phyloP scores from a whole-genome alignment of 2,113 vertebrate species.

The Zeus faber region DNA sequence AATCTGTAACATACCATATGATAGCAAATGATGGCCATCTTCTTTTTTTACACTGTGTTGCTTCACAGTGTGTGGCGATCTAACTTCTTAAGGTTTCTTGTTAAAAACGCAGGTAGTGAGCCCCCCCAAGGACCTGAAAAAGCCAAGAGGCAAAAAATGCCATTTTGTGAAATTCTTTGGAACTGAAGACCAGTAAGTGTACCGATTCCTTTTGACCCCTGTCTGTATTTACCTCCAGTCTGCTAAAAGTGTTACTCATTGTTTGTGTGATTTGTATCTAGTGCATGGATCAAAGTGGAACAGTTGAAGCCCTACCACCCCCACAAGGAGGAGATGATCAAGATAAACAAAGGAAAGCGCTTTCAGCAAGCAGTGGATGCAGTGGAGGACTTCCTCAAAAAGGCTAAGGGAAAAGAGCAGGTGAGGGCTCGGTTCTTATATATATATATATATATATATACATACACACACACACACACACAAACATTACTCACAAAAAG shows the following conservation, averaged over 20 bases:
- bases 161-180: constrained; percentile 99
- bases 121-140: constrained; percentile 97
- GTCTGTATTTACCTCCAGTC: too few species aligned
- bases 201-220: too few species aligned
- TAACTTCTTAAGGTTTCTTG: too few species aligned
- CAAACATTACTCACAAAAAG: too few species aligned
- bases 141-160: constrained; percentile 96
- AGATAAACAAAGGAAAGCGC: constrained; percentile 97
- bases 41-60: too few species aligned
- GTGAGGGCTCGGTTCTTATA: constrained; percentile 53
- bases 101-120: constrained; percentile 98
- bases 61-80: too few species aligned
- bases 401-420: constrained; percentile 93
- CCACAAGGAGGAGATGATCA: constrained; percentile 99
- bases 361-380: constrained; percentile 98
- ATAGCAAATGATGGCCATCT: too few species aligned
- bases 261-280: constrained; percentile 43
- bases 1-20: too few species aligned
- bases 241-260: background rate
- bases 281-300: constrained; percentile 99
- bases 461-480: too few species aligned
- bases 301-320: constrained; percentile 96
- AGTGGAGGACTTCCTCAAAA: constrained; percentile 95
- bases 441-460: too few species aligned
- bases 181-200: constrained; percentile 97